Evolutionary conservation across 2,797 vertebrate species (phyloP).

Genomic region (Nyctibius grandis): DNA sequence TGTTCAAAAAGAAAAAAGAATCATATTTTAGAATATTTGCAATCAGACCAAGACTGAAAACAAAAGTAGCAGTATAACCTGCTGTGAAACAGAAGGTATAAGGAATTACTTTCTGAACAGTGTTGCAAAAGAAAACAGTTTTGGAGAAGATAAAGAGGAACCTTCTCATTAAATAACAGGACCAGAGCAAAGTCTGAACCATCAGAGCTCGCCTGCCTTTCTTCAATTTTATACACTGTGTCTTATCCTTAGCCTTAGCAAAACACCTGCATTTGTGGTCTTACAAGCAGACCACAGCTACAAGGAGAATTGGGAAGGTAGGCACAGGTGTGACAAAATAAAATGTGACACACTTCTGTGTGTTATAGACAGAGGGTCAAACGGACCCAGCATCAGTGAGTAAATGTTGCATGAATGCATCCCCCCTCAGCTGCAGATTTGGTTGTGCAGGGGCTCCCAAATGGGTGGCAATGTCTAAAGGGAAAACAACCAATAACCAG

Average conservation of each 20-base stretch:
- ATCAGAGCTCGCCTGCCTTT: background rate
- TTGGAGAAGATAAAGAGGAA: background rate
- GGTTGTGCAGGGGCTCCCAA: background rate
- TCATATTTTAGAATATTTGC: background rate
- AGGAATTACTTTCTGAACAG: background rate
- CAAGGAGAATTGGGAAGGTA: background rate
- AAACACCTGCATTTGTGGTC: background rate
- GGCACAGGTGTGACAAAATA: background rate
- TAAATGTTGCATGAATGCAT: background rate
- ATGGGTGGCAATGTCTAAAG: background rate
- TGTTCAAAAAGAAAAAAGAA: conserved; percentile 4
- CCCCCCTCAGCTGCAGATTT: background rate
- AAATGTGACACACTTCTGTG: background rate
- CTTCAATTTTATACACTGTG: background rate
- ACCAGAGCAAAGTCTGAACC: background rate
- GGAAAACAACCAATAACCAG: background rate
- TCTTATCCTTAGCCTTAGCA: background rate
- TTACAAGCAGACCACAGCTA: background rate
- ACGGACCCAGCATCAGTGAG: background rate
- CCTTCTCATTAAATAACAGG: background rate
- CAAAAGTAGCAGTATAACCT: background rate
- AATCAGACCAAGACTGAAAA: background rate
- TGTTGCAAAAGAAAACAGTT: background rate
- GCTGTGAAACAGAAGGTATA: background rate
- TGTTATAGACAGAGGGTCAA: background rate